Conservation (phyloP, 2,888 invertebrate genomes). For the Andricus quercusramuli region DNA sequence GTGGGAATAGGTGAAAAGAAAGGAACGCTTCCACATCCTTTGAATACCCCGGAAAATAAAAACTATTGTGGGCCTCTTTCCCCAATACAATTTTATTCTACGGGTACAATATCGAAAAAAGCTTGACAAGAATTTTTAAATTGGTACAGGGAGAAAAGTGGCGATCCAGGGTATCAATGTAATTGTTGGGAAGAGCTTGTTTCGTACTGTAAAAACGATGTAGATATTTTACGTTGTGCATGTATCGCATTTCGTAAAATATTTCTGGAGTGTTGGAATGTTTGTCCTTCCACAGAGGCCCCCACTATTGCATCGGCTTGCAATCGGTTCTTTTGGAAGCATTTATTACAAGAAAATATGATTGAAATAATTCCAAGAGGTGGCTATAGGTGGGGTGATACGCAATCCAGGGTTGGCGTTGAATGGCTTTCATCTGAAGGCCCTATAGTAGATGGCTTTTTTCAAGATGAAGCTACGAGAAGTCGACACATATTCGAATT, state of each 20-base stretch:
- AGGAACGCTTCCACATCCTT: constrained; percentile 59
- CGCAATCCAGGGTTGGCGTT: too few relatives aligned
- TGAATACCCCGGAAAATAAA: constrained; percentile 55
- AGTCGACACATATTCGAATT: too few relatives aligned
- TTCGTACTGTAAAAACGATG: constrained; percentile 56
- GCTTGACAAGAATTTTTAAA: constrained; percentile 40
- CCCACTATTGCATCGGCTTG: constrained; percentile 61
- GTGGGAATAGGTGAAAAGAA: constrained; percentile 30
- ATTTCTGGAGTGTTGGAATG: too few relatives aligned
- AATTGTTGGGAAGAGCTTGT: constrained; percentile 56
- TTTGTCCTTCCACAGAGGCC: too few relatives aligned
- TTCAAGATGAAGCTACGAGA: too few relatives aligned
- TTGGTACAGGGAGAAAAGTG: constrained; percentile 48
- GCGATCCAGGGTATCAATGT: constrained; percentile 47
- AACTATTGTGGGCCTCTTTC: constrained; percentile 54
- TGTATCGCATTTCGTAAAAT: too few relatives aligned
- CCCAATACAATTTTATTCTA: constrained; percentile 43
- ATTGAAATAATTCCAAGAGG: constrained; percentile 63
- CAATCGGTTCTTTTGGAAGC: constrained; percentile 49
- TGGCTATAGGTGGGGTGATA: constrained; percentile 58
- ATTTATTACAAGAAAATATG: constrained; percentile 60
- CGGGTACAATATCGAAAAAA: constrained; percentile 42
- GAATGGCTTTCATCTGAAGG: too few relatives aligned
- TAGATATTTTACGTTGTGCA: too few relatives aligned
- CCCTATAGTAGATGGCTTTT: too few relatives aligned